Evolutionary conservation across 1,140 invertebrate genomes (phyloP).

Genomic region (Pogonomyrmex californicus): DNA sequence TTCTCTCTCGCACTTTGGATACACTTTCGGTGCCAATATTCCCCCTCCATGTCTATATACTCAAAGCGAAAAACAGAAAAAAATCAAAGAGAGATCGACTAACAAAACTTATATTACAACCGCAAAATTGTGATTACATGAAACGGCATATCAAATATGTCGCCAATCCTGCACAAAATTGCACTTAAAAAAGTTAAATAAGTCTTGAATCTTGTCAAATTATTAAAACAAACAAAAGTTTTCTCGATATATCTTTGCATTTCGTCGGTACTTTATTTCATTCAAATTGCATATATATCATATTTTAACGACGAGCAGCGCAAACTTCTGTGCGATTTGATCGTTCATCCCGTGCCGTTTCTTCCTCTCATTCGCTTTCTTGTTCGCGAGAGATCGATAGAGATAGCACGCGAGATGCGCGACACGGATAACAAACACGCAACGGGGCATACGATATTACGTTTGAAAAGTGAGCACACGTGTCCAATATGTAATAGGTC

Average conservation of each 20-base stretch:
- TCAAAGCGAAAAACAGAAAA: no score
- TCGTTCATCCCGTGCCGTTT: background rate
- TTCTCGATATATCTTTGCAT: no score
- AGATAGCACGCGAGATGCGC: slow-evolving; percentile 32
- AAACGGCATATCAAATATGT: no score
- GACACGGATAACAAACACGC: slow-evolving; percentile 44
- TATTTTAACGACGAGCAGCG: background rate
- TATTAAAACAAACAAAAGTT: background rate
- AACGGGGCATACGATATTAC: slow-evolving; percentile 4
- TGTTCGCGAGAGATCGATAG: slow-evolving; percentile 43
- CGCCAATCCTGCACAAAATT: no score
- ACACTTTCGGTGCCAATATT: no score
- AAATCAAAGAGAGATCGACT: no score
- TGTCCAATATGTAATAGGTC: slow-evolving; percentile 46
- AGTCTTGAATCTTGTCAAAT: background rate
- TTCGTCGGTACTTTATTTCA: background rate
- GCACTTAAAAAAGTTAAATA: slow-evolving; percentile 1
- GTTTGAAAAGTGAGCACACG: slow-evolving; percentile 42
- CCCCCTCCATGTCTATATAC: no score
- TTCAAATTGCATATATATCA: background rate
- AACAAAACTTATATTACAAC: no score
- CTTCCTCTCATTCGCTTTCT: background rate
- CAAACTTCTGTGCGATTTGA: slow-evolving; percentile 20
- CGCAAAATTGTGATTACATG: no score
- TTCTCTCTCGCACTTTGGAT: no score